phyloP scores from a whole-genome alignment of 2,888 invertebrate species.

The Perithous albicinctus region DNA sequence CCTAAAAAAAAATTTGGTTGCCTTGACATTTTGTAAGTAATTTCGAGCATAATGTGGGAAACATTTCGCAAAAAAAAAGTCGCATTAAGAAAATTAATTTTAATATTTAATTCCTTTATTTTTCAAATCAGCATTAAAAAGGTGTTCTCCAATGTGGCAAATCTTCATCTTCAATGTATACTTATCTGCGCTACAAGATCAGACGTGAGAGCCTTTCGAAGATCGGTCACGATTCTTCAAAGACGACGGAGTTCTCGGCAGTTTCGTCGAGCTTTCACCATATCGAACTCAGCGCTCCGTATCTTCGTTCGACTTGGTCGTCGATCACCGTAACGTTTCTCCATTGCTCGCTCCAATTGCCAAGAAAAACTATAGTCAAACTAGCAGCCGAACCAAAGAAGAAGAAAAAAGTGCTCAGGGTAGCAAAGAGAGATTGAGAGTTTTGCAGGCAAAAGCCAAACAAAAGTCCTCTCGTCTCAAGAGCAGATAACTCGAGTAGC shows the following conservation, averaged over 20 bases:
- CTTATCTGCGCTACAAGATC: slow-evolving; percentile 10
- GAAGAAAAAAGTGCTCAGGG: slow-evolving; percentile 1
- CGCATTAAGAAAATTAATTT: no score
- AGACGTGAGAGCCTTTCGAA: slow-evolving; percentile 41
- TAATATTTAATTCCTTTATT: no score
- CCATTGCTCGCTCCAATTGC: slow-evolving; percentile 50
- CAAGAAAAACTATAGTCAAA: slow-evolving; percentile 14
- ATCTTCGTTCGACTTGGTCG: slow-evolving; percentile 39
- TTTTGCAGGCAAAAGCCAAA: slow-evolving; percentile 17
- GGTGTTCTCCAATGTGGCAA: not conserved
- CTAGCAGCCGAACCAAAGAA: not conserved
- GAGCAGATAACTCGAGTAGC: slow-evolving; percentile 62
- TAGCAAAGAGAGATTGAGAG: slow-evolving; percentile 12
- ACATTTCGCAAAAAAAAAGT: no score
- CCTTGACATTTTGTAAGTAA: no score
- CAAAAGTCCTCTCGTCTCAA: slow-evolving; percentile 59
- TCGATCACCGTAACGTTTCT: slow-evolving; percentile 60
- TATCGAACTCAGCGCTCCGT: slow-evolving; percentile 43
- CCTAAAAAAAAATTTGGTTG: no score
- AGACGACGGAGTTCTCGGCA: slow-evolving; percentile 45
- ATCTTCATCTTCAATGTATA: not conserved
- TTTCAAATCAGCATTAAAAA: no score
- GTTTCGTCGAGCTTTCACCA: slow-evolving; percentile 66
- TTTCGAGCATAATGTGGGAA: no score
- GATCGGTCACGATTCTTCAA: slow-evolving; percentile 47